Evolutionary conservation across 2,113 vertebrate species (phyloP).

Genomic region (Corythornis madagascariensis): DNA sequence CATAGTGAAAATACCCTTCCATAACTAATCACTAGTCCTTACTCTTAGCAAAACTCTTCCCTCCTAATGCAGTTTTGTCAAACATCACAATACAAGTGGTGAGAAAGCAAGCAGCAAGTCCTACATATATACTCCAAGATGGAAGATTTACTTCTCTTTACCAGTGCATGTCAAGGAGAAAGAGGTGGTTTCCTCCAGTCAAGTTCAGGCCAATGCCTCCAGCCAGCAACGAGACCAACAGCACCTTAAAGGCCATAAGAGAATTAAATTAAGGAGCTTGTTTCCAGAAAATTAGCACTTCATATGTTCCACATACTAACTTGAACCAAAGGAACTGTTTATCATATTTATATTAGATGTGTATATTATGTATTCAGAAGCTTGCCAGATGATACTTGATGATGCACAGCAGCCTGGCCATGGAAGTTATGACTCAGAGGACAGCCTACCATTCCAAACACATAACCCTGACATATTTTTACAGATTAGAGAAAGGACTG

Average conservation of each 20-base stretch:
- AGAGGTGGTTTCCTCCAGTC: conserved; percentile 94
- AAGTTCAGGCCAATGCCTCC: conserved; percentile 94
- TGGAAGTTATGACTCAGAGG: not conserved
- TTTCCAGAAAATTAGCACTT: not conserved
- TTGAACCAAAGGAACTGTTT: not conserved
- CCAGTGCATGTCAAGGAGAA: conserved; percentile 99
- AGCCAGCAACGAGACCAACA: conserved; percentile 92
- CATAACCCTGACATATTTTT: not conserved
- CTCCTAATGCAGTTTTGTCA: not conserved
- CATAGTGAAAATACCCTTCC: not conserved
- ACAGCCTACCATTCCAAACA: not conserved
- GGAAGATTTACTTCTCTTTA: conserved; percentile 66
- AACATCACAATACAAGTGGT: not conserved
- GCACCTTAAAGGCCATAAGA: conserved; percentile 80
- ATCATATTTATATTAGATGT: not conserved
- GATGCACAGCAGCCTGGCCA: not conserved
- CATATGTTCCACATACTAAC: not conserved
- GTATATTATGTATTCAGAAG: not conserved
- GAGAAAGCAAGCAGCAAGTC: not conserved
- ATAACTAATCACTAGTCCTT: not conserved
- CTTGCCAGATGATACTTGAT: not conserved
- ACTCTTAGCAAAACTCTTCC: not conserved
- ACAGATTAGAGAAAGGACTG: not conserved
- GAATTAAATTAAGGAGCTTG: not conserved
- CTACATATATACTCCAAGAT: not conserved